Evolutionary conservation across 2,888 invertebrate genomes (phyloP).

Genomic region (Caenorhabditis macrosperma): DNA sequence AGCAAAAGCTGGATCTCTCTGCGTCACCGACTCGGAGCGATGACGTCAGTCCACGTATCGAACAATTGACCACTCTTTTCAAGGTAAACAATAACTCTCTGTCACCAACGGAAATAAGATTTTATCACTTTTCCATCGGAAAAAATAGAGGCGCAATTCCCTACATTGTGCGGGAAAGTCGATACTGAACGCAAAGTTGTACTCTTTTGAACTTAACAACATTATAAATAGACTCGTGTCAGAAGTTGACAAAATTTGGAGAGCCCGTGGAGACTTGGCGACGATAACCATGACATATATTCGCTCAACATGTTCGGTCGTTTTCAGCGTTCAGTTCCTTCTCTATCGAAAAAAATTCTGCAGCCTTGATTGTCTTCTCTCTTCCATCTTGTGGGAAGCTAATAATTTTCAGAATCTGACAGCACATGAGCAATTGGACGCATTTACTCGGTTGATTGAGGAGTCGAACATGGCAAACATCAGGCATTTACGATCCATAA

Average conservation of each 20-base stretch:
- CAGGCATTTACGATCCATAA: slow-evolving; percentile 91
- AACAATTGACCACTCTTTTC: slow-evolving; percentile 35
- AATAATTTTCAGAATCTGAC: slow-evolving; percentile 41
- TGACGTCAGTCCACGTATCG: slow-evolving; percentile 40
- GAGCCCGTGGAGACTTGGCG: slow-evolving; percentile 92
- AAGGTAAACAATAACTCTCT: slow-evolving; percentile 31
- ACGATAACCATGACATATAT: slow-evolving; percentile 86
- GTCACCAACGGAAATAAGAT: background rate
- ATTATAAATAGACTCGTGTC: slow-evolving; percentile 93
- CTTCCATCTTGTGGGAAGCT: too few species aligned
- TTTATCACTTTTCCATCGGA: background rate
- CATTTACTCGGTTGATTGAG: slow-evolving; percentile 29
- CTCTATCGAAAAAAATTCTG: too few species aligned
- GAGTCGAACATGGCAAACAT: slow-evolving; percentile 50
- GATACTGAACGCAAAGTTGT: too few species aligned
- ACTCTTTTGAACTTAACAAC: too few species aligned
- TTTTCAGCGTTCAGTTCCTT: too few species aligned
- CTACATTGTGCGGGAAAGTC: background rate
- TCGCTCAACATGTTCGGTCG: too few species aligned
- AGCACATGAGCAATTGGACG: slow-evolving; percentile 27
- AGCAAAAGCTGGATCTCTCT: slow-evolving; percentile 42
- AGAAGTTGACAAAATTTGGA: slow-evolving; percentile 97
- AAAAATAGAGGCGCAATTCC: background rate
- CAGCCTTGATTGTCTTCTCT: too few species aligned
- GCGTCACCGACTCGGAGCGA: slow-evolving; percentile 34